phyloP scores from a whole-genome alignment of 2,797 vertebrate species.

The Holocentrus rufus region DNA sequence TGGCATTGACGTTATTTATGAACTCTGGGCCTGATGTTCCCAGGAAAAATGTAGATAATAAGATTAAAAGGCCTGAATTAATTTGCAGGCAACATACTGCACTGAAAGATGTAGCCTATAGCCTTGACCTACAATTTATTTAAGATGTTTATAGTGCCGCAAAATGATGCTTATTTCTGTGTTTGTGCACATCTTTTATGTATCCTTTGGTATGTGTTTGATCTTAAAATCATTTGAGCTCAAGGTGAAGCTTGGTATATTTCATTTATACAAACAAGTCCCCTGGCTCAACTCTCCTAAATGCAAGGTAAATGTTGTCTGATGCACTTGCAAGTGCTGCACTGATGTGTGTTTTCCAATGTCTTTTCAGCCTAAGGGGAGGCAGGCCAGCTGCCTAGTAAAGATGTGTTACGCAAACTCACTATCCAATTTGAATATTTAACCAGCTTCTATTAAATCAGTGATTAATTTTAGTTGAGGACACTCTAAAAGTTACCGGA shows the following conservation, averaged over 20 bases:
- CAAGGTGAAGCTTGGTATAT: neutral
- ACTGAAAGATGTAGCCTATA: too few relatives aligned
- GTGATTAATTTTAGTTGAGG: conserved; percentile 76
- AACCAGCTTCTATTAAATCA: conserved; percentile 74
- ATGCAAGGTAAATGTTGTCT: neutral
- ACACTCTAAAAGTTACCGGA: conserved; percentile 69
- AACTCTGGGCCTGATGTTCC: too few relatives aligned
- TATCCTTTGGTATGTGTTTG: too few relatives aligned
- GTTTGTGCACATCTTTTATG: neutral
- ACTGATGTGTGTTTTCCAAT: conserved; percentile 16
- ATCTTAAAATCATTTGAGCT: neutral
- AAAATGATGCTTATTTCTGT: neutral
- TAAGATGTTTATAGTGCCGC: neutral
- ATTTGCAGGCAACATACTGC: too few relatives aligned
- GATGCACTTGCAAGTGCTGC: neutral
- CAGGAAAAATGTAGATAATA: too few relatives aligned
- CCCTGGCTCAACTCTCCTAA: neutral
- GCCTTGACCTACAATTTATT: too few relatives aligned
- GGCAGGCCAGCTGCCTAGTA: conserved; percentile 15
- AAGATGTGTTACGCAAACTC: conserved; percentile 59
- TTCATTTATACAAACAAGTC: conserved; percentile 5
- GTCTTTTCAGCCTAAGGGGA: conserved; percentile 30
- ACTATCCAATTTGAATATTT: conserved; percentile 73
- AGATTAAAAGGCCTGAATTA: too few relatives aligned
- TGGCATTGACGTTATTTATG: too few relatives aligned